Percentiles rank a stretch among this genome's conserved stretches.
phyloP scores from a whole-genome alignment of 23 tunicate genomes.

The Clavelina lepadiformis region DNA sequence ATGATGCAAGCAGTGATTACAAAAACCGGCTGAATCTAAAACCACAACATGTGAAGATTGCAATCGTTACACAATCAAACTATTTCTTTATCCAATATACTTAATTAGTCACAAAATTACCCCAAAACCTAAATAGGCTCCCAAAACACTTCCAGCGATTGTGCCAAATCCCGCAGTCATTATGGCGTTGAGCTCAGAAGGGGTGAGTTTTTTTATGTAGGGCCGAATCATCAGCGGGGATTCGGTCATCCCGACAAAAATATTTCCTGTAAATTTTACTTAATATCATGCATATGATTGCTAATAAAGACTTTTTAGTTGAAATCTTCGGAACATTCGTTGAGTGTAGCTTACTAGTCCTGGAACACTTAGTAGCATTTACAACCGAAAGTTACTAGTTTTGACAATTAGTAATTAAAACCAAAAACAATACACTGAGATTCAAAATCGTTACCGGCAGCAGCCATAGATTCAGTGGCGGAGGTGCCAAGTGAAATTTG shows the following conservation, averaged over 20 bases:
- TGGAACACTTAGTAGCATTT: too few species aligned
- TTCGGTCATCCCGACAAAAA: slow-evolving; percentile 70
- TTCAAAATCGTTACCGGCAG: slow-evolving; percentile 55
- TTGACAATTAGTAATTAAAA: too few species aligned
- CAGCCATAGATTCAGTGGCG: slow-evolving; percentile 75
- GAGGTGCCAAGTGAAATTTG: slow-evolving; percentile 61
- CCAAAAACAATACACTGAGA: too few species aligned
- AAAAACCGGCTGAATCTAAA: slow-evolving; percentile 45
- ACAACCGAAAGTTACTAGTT: too few species aligned
- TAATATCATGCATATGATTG: background rate
- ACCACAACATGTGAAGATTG: too few species aligned
- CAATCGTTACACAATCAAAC: too few species aligned
- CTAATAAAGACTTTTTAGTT: background rate
- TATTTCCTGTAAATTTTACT: slow-evolving; percentile 38
- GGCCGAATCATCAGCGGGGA: slow-evolving; percentile 80
- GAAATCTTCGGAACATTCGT: background rate
- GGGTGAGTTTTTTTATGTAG: slow-evolving; percentile 54
- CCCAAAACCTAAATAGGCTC: slow-evolving; percentile 75
- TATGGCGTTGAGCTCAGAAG: slow-evolving; percentile 55
- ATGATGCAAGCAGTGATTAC: slow-evolving; percentile 70
- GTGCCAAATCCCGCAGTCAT: slow-evolving; percentile 82
- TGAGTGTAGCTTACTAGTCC: too few species aligned
- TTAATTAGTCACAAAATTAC: slow-evolving; percentile 25
- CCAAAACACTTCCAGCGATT: slow-evolving; percentile 60
- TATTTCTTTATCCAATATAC: background rate